These are phyloP conservation scores for Cottoperca gobio DNA, from an alignment of 2,797 vertebrate genomes.

Conservation along the genomic window DNA sequence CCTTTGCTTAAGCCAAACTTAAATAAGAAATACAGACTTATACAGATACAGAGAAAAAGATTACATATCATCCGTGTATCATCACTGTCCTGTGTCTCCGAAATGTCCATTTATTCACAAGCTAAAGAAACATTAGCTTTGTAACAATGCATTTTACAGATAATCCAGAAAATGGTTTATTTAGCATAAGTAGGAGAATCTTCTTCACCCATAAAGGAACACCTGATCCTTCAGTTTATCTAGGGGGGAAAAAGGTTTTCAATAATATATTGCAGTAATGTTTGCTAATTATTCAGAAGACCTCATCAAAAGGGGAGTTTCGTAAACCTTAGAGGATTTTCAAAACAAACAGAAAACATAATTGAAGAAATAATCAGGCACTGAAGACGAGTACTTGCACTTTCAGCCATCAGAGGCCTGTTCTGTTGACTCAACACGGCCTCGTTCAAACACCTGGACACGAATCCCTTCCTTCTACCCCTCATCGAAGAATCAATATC, in stretches of 20 bases:
- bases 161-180: constrained; percentile 10
- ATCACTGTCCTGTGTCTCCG: not conserved
- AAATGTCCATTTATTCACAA: not conserved
- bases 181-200: not conserved
- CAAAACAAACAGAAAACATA: constrained; percentile 5
- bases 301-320: constrained; percentile 17
- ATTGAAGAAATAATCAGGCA: constrained; percentile 24
- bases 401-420: not conserved
- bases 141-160: constrained; percentile 1
- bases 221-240: not conserved
- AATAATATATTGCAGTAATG: constrained; percentile 16
- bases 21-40: constrained; percentile 26
- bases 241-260: too few relatives aligned
- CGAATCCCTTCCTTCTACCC: constrained; percentile 26
- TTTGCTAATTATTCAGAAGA: constrained; percentile 22
- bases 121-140: not conserved
- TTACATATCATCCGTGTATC: not conserved
- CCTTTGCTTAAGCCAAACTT: not conserved
- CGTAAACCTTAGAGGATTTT: not conserved
- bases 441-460: constrained; percentile 24
- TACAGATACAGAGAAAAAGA: constrained; percentile 15
- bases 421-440: not conserved
- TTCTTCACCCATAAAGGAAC: not conserved
- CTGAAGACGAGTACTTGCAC: constrained; percentile 12
- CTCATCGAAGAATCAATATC: constrained; percentile 29